Conservation (phyloP, 2,113 vertebrate genomes). For the Coracopsis vasa region DNA sequence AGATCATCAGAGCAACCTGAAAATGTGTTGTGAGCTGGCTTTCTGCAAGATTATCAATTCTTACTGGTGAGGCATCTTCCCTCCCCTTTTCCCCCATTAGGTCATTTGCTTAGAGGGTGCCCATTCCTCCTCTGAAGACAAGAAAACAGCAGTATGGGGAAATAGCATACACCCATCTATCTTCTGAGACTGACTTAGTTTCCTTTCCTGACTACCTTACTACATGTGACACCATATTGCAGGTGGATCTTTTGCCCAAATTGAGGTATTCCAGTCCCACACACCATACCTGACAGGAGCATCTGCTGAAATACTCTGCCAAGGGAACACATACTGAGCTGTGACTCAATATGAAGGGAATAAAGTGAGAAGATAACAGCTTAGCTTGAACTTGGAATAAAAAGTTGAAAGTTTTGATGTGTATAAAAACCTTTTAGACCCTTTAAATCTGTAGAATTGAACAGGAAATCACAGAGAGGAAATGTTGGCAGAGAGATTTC, state of each 20-base stretch:
- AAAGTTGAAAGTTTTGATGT: background rate
- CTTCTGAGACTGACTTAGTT: background rate
- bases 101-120: background rate
- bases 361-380: background rate
- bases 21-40: constrained; percentile 97
- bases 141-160: background rate
- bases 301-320: background rate
- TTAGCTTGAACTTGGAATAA: background rate
- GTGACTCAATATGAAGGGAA: background rate
- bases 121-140: background rate
- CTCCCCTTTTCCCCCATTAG: background rate
- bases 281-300: background rate
- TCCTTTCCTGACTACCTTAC: background rate
- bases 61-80: constrained; percentile 84
- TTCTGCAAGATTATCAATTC: constrained; percentile 99
- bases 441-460: background rate
- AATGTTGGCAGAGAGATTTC: background rate
- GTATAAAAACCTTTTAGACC: background rate
- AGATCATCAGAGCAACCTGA: constrained; percentile 94
- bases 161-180: background rate
- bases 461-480: background rate
- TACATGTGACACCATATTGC: background rate
- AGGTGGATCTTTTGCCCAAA: background rate
- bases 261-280: background rate
- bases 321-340: background rate